These are phyloP conservation scores for Drosophila mauritiana DNA, from an alignment of 1,140 invertebrate genomes.

Conservation along the genomic window DNA sequence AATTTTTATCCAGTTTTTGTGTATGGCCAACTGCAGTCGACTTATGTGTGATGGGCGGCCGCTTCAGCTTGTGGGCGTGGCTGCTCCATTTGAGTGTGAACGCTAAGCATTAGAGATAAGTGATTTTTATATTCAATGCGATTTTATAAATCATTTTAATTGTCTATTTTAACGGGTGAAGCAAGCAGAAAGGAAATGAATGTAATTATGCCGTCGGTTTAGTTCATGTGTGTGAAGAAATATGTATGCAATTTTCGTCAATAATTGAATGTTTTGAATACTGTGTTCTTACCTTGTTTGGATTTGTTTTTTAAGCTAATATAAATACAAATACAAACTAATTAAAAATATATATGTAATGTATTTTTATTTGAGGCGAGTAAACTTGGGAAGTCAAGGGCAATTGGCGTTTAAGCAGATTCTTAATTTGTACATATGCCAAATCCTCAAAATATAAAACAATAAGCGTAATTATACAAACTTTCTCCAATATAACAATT, in stretches of 20 bases:
- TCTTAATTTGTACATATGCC: too few relatives aligned
- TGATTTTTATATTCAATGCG: slow-evolving; percentile 78
- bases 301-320: slow-evolving; percentile 79
- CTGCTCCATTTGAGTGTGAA: slow-evolving; percentile 68
- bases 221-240: slow-evolving; percentile 75
- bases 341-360: slow-evolving; percentile 64
- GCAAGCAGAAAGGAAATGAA: slow-evolving; percentile 27
- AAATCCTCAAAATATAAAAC: too few relatives aligned
- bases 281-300: slow-evolving; percentile 75
- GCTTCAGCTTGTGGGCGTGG: slow-evolving; percentile 45
- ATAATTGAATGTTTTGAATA: slow-evolving; percentile 77
- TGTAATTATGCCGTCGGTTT: slow-evolving; percentile 46
- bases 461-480: too few relatives aligned
- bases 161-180: slow-evolving; percentile 75
- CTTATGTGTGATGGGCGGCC: slow-evolving; percentile 37
- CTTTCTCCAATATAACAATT: too few relatives aligned
- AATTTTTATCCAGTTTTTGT: slow-evolving; percentile 70
- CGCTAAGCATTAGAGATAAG: slow-evolving; percentile 79
- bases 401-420: background rate
- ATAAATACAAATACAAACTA: slow-evolving; percentile 81
- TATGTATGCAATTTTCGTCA: slow-evolving; percentile 77
- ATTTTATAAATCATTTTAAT: slow-evolving; percentile 83
- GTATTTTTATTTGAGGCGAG: slow-evolving; percentile 21
- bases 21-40: slow-evolving; percentile 60
- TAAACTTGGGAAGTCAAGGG: background rate